Evolutionary conservation across 1,140 invertebrate genomes (phyloP).

Genomic region (Trichomalopsis sarcophagae): DNA sequence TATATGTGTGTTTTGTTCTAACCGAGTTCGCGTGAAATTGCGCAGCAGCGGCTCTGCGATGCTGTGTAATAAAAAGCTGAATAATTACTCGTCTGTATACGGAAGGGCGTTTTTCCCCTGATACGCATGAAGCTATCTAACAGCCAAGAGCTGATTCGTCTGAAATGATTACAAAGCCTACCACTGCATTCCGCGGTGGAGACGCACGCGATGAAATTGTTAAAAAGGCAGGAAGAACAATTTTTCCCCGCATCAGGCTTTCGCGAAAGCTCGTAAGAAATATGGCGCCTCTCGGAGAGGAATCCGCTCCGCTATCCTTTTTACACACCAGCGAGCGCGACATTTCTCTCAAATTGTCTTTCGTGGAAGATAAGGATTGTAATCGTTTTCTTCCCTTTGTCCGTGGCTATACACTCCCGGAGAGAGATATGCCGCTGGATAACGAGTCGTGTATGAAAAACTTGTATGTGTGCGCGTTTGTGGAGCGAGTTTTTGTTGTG

Average conservation of each 20-base stretch:
- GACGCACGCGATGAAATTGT: slow-evolving; percentile 29
- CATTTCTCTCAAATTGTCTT: slow-evolving; percentile 18
- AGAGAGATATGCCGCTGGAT: not conserved
- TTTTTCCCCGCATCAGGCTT: not conserved
- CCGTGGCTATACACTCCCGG: too few relatives aligned
- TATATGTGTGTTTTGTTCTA: too few relatives aligned
- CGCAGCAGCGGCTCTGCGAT: not conserved
- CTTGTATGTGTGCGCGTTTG: not conserved
- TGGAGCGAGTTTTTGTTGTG: not conserved
- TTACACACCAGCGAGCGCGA: too few relatives aligned
- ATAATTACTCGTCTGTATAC: slow-evolving; percentile 8
- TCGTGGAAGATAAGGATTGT: not conserved
- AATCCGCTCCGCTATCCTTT: not conserved
- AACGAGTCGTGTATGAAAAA: not conserved
- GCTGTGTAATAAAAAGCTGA: not conserved
- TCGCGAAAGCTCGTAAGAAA: slow-evolving; percentile 22
- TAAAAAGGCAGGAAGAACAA: not conserved
- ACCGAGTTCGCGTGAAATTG: not conserved
- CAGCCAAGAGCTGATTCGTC: not conserved
- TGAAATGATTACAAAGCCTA: slow-evolving; percentile 6
- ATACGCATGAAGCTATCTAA: not conserved
- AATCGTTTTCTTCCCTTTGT: not conserved
- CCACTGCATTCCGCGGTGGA: slow-evolving; percentile 14
- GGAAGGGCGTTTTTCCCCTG: not conserved
- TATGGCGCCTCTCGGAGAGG: slow-evolving; percentile 1